Evolutionary conservation across 2,888 invertebrate species (phyloP).

Genomic region (Neocrepidodera transversa): DNA sequence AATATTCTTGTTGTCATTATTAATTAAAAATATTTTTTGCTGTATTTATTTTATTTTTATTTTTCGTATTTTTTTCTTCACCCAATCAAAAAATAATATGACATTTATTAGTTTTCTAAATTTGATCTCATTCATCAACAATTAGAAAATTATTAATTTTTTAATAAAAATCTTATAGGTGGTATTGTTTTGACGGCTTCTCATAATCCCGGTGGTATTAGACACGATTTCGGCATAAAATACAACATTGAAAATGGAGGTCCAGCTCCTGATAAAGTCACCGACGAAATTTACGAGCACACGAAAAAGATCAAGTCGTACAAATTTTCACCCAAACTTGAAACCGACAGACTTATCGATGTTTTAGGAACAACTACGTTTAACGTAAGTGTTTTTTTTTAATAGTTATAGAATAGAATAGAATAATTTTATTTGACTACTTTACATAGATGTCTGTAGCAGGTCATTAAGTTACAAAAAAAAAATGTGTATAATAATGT

Average conservation of each 20-base stretch:
- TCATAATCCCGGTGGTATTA: constrained; percentile 98
- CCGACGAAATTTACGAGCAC: constrained; percentile 85
- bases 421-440: too few relatives aligned
- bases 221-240: constrained; percentile 98
- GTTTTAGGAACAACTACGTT: constrained; percentile 73
- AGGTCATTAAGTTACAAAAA: too few relatives aligned
- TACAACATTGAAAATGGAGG: constrained; percentile 98
- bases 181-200: constrained; percentile 98
- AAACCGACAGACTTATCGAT: constrained; percentile 71
- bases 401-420: not conserved
- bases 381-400: constrained; percentile 61
- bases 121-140: too few relatives aligned
- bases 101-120: too few relatives aligned
- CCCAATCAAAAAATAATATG: too few relatives aligned
- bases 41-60: too few relatives aligned
- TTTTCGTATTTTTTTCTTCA: too few relatives aligned
- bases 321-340: constrained; percentile 78
- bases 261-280: constrained; percentile 91
- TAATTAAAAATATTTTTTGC: too few relatives aligned
- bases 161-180: constrained; percentile 65
- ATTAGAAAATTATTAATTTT: too few relatives aligned
- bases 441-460: too few relatives aligned
- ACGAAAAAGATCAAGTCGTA: constrained; percentile 82
- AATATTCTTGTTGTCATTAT: too few relatives aligned
- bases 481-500: too few relatives aligned